Conservation (phyloP, 2,888 invertebrate species). For the Nebria brevicollis region DNA sequence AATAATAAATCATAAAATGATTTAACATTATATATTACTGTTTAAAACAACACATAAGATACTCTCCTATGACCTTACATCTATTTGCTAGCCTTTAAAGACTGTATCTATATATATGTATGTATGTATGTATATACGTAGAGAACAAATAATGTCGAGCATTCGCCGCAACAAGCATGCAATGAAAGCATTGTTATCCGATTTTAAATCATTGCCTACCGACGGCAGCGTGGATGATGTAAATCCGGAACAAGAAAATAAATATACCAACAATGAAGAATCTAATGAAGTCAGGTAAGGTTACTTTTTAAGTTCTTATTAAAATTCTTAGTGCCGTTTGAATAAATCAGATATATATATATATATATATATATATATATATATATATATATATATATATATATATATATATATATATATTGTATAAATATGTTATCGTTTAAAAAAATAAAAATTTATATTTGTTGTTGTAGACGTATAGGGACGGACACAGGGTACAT, state of each 20-base stretch:
- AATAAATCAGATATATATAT: background rate
- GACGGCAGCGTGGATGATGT: conserved; percentile 63
- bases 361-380: too few relatives aligned
- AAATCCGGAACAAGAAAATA: conserved; percentile 25
- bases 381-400: too few relatives aligned
- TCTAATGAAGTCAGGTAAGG: conserved; percentile 37
- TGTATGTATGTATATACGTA: conserved; percentile 54
- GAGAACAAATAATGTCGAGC: conserved; percentile 75
- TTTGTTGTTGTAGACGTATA: conserved; percentile 63
- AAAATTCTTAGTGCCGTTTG: background rate
- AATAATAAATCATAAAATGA: background rate
- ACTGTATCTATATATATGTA: too few relatives aligned
- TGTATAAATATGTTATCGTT: background rate
- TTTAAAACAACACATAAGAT: too few relatives aligned
- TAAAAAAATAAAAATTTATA: conserved; percentile 17
- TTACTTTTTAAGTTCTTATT: background rate
- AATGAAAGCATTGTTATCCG: conserved; percentile 75
- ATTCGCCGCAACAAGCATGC: conserved; percentile 76
- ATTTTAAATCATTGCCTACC: conserved; percentile 71
- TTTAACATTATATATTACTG: background rate
- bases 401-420: too few relatives aligned
- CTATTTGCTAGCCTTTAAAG: too few relatives aligned
- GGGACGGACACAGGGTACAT: conserved; percentile 77
- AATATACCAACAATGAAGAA: conserved; percentile 14
- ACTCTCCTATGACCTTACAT: too few relatives aligned